A percentile compares a stretch with the other conserved stretches of the same genome.
Conservation (phyloP, 2,113 vertebrate species). For the Suricata suricatta region DNA sequence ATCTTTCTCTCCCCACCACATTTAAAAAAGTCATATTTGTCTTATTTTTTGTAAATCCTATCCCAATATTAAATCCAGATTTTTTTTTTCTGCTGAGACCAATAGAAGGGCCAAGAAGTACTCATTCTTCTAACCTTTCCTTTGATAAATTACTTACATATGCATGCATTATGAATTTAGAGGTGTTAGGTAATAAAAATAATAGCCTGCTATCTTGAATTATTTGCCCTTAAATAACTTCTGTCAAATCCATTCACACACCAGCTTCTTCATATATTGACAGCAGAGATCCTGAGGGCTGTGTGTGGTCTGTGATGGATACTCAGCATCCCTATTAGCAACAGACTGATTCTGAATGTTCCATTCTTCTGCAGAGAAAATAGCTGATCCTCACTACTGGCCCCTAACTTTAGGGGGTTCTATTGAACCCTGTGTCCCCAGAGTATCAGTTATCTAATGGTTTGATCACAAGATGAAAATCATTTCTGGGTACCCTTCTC, state of each 20-base stretch:
- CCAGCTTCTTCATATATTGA: not conserved
- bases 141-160: not conserved
- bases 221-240: not conserved
- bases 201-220: not conserved
- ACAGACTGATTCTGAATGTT: not conserved
- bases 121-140: not conserved
- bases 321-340: not conserved
- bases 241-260: not conserved
- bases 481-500: not conserved
- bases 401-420: not conserved
- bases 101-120: not conserved
- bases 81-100: not conserved
- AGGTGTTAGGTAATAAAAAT: slow-evolving; percentile 32
- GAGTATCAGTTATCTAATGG: not conserved
- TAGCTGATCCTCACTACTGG: not conserved
- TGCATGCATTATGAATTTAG: not conserved
- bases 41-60: not conserved
- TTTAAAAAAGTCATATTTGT: slow-evolving; percentile 11
- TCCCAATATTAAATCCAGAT: not conserved
- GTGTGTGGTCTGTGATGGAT: not conserved
- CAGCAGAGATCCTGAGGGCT: not conserved
- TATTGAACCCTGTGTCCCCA: not conserved
- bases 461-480: not conserved
- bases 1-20: not conserved
- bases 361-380: not conserved